phyloP scores from a whole-genome alignment of 2,797 vertebrate species.

The Eutrigla gurnardus region DNA sequence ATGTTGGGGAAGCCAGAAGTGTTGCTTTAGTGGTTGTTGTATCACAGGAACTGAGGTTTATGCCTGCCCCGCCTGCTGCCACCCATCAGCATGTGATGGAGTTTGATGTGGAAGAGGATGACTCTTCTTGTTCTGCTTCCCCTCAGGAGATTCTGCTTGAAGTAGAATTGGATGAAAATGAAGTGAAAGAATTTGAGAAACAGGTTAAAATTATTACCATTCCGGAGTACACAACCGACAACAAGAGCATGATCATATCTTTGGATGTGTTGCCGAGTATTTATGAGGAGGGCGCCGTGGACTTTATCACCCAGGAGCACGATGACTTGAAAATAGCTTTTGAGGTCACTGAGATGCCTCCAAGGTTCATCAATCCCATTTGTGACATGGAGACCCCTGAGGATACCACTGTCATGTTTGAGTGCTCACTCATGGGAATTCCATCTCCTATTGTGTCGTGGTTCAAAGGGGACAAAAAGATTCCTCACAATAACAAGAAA shows the following conservation, averaged over 20 bases:
- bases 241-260: constrained; percentile 97
- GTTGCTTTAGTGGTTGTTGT: constrained; percentile 89
- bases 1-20: constrained; percentile 94
- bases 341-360: constrained; percentile 97
- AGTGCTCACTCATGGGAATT: constrained; percentile 94
- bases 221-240: constrained; percentile 94
- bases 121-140: constrained; percentile 94
- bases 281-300: constrained; percentile 87
- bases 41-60: constrained; percentile 86
- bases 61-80: constrained; percentile 91
- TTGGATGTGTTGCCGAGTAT: constrained; percentile 94
- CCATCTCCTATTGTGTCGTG: constrained; percentile 92
- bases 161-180: constrained; percentile 96
- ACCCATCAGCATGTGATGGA: constrained; percentile 98
- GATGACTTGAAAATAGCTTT: constrained; percentile 95
- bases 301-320: constrained; percentile 85
- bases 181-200: constrained; percentile 97
- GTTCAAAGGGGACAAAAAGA: constrained; percentile 90
- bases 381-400: constrained; percentile 89
- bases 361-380: constrained; percentile 92
- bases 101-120: constrained; percentile 92
- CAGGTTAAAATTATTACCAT: constrained; percentile 98
- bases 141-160: constrained; percentile 98
- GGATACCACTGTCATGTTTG: constrained; percentile 90
- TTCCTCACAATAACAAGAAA: constrained; percentile 86